Conservation (phyloP, 2,888 invertebrate genomes). For the Pachliopta kotzebuea region DNA sequence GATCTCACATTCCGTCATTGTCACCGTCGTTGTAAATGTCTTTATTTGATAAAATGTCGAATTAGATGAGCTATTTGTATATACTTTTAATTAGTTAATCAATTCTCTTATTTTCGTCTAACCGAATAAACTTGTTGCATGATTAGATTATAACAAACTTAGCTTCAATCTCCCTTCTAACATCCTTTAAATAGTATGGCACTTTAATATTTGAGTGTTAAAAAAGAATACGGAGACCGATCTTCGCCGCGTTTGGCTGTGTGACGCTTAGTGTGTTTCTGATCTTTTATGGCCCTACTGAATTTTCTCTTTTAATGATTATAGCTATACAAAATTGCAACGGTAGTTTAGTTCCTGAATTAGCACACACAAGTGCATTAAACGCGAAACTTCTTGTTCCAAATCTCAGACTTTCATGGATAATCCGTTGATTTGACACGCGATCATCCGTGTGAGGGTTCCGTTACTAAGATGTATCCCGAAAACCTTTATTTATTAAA, state of each 20-base stretch:
- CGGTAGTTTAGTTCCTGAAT: slow-evolving; percentile 74
- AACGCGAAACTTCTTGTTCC: slow-evolving; percentile 81
- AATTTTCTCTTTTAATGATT: slow-evolving; percentile 72
- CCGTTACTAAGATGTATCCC: slow-evolving; percentile 67
- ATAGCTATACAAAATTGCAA: slow-evolving; percentile 65
- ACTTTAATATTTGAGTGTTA: slow-evolving; percentile 71
- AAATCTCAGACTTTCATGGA: slow-evolving; percentile 79
- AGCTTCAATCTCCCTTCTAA: slow-evolving; percentile 65
- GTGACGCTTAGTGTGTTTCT: slow-evolving; percentile 76
- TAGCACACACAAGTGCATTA: slow-evolving; percentile 79
- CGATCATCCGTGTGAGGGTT: slow-evolving; percentile 76
- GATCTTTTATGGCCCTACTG: slow-evolving; percentile 72
- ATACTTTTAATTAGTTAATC: slow-evolving; percentile 22
- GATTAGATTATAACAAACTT: slow-evolving; percentile 51
- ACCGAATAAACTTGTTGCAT: slow-evolving; percentile 66
- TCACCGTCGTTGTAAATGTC: slow-evolving; percentile 12
- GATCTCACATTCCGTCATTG: slow-evolving; percentile 26
- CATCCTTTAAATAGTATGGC: slow-evolving; percentile 73
- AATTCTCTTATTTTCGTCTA: slow-evolving; percentile 32
- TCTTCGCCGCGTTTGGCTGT: slow-evolving; percentile 69
- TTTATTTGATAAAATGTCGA: not conserved
- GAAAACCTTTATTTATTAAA: slow-evolving; percentile 52
- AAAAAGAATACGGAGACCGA: slow-evolving; percentile 47
- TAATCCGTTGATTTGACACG: slow-evolving; percentile 72
- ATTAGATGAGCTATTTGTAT: not conserved